Conservation (phyloP, 2,113 vertebrate genomes). For the Cathartes aura region DNA sequence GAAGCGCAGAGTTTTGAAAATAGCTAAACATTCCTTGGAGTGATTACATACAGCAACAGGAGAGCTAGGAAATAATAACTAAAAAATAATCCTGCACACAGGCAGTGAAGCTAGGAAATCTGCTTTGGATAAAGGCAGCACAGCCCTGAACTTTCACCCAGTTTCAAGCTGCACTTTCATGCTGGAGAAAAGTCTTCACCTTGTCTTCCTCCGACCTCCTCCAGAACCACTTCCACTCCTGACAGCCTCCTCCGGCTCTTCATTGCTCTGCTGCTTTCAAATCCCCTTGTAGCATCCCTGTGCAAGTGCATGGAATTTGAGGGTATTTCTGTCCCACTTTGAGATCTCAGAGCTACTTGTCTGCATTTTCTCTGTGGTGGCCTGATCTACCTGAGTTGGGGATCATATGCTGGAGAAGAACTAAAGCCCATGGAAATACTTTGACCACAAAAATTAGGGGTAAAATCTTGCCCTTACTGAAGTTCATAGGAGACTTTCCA, state of each 20-base stretch:
- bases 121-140: constrained; percentile 36
- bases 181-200: not conserved
- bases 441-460: not conserved
- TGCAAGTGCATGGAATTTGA: not conserved
- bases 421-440: not conserved
- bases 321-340: not conserved
- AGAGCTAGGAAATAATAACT: constrained; percentile 3
- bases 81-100: not conserved
- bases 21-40: not conserved
- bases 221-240: not conserved
- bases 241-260: not conserved
- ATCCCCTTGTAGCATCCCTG: not conserved
- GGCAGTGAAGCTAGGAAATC: not conserved
- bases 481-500: not conserved
- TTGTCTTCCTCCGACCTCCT: not conserved
- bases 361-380: not conserved
- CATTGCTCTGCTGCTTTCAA: not conserved
- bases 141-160: not conserved
- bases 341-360: not conserved
- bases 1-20: not conserved
- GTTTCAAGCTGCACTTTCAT: not conserved
- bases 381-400: not conserved
- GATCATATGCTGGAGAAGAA: not conserved
- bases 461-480: not conserved
- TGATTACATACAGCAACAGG: not conserved